Evolutionary conservation across 2,888 invertebrate genomes (phyloP).

Genomic region (Euzetes globulus): DNA sequence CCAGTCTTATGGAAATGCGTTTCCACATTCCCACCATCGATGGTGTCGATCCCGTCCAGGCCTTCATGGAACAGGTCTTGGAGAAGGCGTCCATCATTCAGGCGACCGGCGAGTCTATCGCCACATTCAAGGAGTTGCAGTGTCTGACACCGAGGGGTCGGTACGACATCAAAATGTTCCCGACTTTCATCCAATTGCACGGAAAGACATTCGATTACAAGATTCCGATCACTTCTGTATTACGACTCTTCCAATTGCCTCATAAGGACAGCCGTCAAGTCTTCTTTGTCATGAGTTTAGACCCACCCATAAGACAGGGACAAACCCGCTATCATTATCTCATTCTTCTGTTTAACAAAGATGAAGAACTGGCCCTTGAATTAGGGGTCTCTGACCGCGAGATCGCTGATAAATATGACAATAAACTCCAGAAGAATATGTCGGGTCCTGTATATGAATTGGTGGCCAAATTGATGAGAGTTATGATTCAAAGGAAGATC

Average conservation of each 20-base stretch:
- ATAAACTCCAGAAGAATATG: slow-evolving; percentile 79
- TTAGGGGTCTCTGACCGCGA: slow-evolving; percentile 89
- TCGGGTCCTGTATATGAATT: slow-evolving; percentile 91
- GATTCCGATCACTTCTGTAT: slow-evolving; percentile 92
- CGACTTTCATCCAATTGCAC: slow-evolving; percentile 81
- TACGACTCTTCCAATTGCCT: slow-evolving; percentile 85
- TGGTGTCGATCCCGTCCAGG: slow-evolving; percentile 77
- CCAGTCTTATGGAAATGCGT: slow-evolving; percentile 92
- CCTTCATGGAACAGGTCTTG: slow-evolving; percentile 95
- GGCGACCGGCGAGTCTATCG: slow-evolving; percentile 94
- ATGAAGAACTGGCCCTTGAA: slow-evolving; percentile 85
- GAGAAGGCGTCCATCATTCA: slow-evolving; percentile 95
- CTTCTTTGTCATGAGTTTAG: slow-evolving; percentile 89
- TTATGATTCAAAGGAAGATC: slow-evolving; percentile 83
- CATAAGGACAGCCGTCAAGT: slow-evolving; percentile 97
- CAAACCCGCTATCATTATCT: slow-evolving; percentile 96
- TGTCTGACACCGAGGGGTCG: slow-evolving; percentile 97
- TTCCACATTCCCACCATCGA: slow-evolving; percentile 88
- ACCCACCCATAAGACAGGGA: slow-evolving; percentile 98
- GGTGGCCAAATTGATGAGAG: slow-evolving; percentile 91
- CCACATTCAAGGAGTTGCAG: slow-evolving; percentile 90
- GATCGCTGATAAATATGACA: slow-evolving; percentile 83
- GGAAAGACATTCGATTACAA: slow-evolving; percentile 99
- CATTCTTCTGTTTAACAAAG: slow-evolving; percentile 85
- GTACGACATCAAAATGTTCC: slow-evolving; percentile 90